These are phyloP conservation scores for Valencia hispanica DNA, from an alignment of 2,797 vertebrate genomes.

Conservation along the genomic window DNA sequence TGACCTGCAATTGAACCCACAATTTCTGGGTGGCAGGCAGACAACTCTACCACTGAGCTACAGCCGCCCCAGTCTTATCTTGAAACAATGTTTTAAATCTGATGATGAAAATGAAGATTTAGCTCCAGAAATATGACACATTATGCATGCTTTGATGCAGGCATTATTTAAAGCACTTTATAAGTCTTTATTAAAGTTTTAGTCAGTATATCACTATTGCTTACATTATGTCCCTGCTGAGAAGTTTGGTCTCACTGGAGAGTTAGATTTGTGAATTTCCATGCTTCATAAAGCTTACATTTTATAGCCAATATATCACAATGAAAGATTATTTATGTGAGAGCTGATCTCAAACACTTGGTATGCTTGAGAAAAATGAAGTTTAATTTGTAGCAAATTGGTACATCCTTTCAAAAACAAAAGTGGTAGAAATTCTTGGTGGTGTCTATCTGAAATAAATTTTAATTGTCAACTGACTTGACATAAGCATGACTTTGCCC, in stretches of 20 bases:
- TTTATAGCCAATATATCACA: conserved; percentile 25
- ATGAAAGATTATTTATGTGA: conserved; percentile 26
- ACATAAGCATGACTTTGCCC: no score
- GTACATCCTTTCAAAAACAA: conserved; percentile 16
- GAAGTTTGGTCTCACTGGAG: background rate
- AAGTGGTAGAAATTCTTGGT: no score
- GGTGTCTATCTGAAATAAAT: no score
- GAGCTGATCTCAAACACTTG: conserved; percentile 30
- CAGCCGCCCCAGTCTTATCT: no score
- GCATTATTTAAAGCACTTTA: background rate
- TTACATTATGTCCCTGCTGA: conserved; percentile 27
- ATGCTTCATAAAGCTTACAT: conserved; percentile 23
- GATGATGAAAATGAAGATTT: conserved; percentile 57
- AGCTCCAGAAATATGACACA: conserved; percentile 26
- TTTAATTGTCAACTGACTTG: background rate
- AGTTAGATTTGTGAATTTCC: conserved; percentile 16
- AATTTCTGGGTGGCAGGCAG: no score
- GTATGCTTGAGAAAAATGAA: conserved; percentile 31
- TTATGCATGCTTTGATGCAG: background rate
- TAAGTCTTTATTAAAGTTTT: background rate
- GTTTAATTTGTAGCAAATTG: conserved; percentile 35
- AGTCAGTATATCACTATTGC: conserved; percentile 3
- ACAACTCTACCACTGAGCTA: no score
- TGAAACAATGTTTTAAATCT: conserved; percentile 58
- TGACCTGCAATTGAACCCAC: no score